phyloP scores from a whole-genome alignment of 1,140 invertebrate species.

The Teleogryllus occipitalis region DNA sequence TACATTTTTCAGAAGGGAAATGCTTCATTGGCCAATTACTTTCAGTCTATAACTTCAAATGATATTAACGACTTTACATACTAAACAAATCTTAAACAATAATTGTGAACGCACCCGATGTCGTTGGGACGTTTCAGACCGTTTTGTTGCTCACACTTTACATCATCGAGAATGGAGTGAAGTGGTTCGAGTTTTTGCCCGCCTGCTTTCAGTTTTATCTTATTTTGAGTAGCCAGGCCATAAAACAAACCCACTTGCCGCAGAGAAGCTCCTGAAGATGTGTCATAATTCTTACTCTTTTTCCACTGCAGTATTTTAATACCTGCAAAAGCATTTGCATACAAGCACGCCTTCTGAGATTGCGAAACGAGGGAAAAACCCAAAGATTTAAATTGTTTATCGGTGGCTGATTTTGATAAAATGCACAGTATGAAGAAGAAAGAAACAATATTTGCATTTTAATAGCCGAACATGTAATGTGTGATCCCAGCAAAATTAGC shows the following conservation, averaged over 20 bases:
- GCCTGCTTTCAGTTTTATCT: background rate
- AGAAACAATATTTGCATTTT: background rate
- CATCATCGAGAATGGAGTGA: background rate
- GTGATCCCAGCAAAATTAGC: background rate
- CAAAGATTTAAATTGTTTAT: background rate
- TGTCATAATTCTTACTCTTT: background rate
- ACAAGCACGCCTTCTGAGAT: background rate
- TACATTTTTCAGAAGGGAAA: background rate
- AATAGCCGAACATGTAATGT: background rate
- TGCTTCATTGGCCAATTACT: background rate
- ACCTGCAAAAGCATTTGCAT: background rate
- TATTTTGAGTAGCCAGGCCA: background rate
- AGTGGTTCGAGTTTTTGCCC: background rate
- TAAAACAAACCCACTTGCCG: background rate
- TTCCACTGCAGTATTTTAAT: background rate
- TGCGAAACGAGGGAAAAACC: background rate
- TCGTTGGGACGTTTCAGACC: too few relatives aligned
- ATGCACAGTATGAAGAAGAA: background rate
- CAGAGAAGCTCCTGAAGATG: background rate
- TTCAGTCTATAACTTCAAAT: too few relatives aligned
- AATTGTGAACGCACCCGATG: too few relatives aligned
- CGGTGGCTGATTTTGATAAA: background rate
- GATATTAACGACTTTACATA: too few relatives aligned
- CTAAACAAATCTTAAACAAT: too few relatives aligned
- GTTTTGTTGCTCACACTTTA: background rate